Conservation (phyloP, 2,888 invertebrate genomes). For the Agelastica alni region DNA sequence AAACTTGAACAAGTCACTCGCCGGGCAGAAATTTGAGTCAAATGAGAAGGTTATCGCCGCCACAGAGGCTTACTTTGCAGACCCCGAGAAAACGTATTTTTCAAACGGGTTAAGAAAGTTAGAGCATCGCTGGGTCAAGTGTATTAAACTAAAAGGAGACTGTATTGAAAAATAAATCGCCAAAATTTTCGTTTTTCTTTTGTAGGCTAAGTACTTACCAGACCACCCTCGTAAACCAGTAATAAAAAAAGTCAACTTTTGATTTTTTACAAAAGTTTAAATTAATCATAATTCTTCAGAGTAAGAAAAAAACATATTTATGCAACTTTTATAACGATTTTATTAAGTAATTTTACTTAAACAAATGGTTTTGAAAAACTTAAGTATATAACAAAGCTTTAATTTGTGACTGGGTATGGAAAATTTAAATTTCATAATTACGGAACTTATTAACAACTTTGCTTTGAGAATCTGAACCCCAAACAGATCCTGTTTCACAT, state of each 20-base stretch:
- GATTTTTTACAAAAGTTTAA: too few relatives aligned
- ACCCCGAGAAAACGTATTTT: too few relatives aligned
- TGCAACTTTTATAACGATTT: background rate
- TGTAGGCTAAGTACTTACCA: background rate
- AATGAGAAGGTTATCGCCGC: background rate
- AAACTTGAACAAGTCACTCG: background rate
- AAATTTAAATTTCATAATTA: conserved; percentile 86
- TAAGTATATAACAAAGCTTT: background rate
- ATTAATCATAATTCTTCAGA: background rate
- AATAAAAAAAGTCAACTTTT: too few relatives aligned
- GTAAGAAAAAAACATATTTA: background rate
- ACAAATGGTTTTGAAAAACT: background rate
- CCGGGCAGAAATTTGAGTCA: background rate
- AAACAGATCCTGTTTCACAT: conserved; percentile 60
- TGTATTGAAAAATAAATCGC: background rate
- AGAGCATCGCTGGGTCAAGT: too few relatives aligned
- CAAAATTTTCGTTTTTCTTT: background rate
- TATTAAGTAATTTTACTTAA: background rate
- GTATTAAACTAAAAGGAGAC: too few relatives aligned
- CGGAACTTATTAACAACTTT: conserved; percentile 86
- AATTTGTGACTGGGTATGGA: background rate
- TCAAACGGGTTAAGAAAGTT: too few relatives aligned
- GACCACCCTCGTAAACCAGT: background rate
- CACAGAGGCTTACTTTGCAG: too few relatives aligned
- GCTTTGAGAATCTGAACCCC: conserved; percentile 75